Percentiles rank a stretch among this genome's conserved stretches.
These are phyloP conservation scores for Festucalex cinctus DNA, from an alignment of 2,113 vertebrate species.

Conservation along the genomic window DNA sequence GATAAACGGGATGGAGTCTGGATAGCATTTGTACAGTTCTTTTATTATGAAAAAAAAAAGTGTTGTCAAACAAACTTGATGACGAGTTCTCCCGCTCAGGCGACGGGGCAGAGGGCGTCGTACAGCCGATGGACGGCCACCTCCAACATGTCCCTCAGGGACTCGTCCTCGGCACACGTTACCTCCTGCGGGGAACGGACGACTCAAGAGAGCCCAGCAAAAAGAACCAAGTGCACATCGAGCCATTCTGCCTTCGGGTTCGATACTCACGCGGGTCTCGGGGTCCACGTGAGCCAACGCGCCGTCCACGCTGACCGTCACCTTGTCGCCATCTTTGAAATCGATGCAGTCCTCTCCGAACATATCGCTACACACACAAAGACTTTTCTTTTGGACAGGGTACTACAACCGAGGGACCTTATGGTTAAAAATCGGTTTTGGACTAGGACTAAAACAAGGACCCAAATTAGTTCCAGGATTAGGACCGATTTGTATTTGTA, in stretches of 20 bases:
- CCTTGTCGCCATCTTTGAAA: constrained; percentile 70
- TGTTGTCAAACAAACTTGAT: background rate
- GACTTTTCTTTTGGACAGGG: too few species aligned
- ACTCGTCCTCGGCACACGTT: constrained; percentile 82
- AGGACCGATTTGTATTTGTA: too few species aligned
- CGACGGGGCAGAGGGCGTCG: constrained; percentile 81
- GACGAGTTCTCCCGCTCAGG: constrained; percentile 49
- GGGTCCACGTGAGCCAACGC: constrained; percentile 81
- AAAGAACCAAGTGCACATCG: too few species aligned
- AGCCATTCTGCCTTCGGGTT: too few species aligned
- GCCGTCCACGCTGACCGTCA: constrained; percentile 84
- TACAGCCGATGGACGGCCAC: constrained; percentile 85
- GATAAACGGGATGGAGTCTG: background rate
- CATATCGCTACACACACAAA: constrained; percentile 78
- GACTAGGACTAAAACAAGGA: too few species aligned
- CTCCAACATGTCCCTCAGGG: constrained; percentile 87
- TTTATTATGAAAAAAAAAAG: background rate
- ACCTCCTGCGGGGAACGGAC: constrained; percentile 72
- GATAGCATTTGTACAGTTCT: background rate
- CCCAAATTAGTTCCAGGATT: too few species aligned
- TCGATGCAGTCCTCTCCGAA: constrained; percentile 90
- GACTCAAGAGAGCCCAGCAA: background rate
- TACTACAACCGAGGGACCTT: too few species aligned
- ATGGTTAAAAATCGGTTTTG: too few species aligned
- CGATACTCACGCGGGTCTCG: constrained; percentile 81